Evolutionary conservation across 2,113 vertebrate genomes (phyloP).

Genomic region (Anarhynchus alexandrinus): DNA sequence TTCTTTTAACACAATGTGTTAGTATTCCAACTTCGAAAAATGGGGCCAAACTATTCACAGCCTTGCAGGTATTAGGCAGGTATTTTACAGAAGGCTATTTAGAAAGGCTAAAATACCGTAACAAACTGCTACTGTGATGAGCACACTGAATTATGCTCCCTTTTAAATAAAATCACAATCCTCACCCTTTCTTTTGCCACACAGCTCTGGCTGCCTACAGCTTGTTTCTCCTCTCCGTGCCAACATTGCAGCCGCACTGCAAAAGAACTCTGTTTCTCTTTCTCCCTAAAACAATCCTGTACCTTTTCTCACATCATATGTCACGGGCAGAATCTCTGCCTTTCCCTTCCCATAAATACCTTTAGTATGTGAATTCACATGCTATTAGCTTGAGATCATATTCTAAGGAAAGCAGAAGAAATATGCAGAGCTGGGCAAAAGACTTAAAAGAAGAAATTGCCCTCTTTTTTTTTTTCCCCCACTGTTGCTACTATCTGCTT

Average conservation of each 20-base stretch:
- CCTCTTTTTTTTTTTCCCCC: neutral
- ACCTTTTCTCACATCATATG: neutral
- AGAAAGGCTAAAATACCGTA: neutral
- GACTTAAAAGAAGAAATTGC: neutral
- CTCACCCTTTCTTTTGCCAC: neutral
- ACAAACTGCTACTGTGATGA: neutral
- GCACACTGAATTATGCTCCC: neutral
- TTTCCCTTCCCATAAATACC: neutral
- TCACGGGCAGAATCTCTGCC: neutral
- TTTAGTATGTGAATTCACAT: neutral
- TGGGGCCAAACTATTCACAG: neutral
- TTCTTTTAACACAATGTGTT: constrained; percentile 57
- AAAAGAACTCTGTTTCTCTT: neutral
- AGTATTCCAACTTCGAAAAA: neutral
- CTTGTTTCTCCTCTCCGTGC: neutral
- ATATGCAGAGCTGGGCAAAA: neutral
- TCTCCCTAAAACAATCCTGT: neutral
- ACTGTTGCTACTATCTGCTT: neutral
- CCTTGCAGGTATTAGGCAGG: neutral
- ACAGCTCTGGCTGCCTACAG: neutral
- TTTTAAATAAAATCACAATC: neutral
- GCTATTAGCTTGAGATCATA: neutral
- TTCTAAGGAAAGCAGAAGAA: neutral
- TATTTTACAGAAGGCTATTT: neutral
- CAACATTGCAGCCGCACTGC: neutral